Percentiles rank a stretch among this genome's conserved stretches.
phyloP scores from a whole-genome alignment of 2,888 invertebrate genomes.

The Caenorhabditis sp. region DNA sequence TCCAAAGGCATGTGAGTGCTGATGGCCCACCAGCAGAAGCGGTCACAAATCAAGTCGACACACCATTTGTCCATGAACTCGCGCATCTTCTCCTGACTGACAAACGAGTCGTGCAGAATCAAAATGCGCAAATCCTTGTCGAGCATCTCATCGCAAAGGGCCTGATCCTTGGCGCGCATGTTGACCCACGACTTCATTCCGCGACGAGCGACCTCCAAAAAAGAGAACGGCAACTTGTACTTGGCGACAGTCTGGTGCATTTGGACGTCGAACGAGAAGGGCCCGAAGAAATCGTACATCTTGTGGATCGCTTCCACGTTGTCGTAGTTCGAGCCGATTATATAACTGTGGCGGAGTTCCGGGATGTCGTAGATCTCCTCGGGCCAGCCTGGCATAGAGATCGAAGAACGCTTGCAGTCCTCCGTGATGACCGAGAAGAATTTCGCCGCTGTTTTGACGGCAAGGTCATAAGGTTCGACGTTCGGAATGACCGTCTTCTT shows the following conservation, averaged over 20 bases:
- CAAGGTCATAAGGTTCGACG: slow-evolving; percentile 6
- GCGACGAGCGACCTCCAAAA: slow-evolving; percentile 17
- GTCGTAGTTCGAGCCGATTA: slow-evolving; percentile 34
- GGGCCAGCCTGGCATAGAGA: slow-evolving; percentile 34
- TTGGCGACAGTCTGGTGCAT: slow-evolving; percentile 28
- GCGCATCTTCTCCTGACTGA: slow-evolving; percentile 23
- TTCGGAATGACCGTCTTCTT: slow-evolving; percentile 27
- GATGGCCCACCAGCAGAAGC: slow-evolving; percentile 37
- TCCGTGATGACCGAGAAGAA: slow-evolving; percentile 32
- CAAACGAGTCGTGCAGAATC: slow-evolving; percentile 38
- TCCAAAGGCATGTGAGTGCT: slow-evolving; percentile 18
- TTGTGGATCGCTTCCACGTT: slow-evolving; percentile 37
- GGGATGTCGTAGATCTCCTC: slow-evolving; percentile 32
- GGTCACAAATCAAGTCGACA: slow-evolving; percentile 6
- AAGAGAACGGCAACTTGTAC: slow-evolving; percentile 30
- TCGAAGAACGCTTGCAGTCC: slow-evolving; percentile 23
- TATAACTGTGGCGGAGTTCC: slow-evolving; percentile 19
- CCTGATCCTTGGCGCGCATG: slow-evolving; percentile 24
- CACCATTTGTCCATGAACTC: slow-evolving; percentile 21
- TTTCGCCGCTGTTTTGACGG: slow-evolving; percentile 13
- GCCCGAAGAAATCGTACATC: slow-evolving; percentile 34
- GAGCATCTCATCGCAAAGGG: slow-evolving; percentile 25
- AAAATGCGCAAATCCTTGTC: slow-evolving; percentile 36
- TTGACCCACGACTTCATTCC: slow-evolving; percentile 19
- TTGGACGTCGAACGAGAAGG: slow-evolving; percentile 32